Conservation (phyloP, 2,888 invertebrate genomes). For the Neoaliturus tenellus region DNA sequence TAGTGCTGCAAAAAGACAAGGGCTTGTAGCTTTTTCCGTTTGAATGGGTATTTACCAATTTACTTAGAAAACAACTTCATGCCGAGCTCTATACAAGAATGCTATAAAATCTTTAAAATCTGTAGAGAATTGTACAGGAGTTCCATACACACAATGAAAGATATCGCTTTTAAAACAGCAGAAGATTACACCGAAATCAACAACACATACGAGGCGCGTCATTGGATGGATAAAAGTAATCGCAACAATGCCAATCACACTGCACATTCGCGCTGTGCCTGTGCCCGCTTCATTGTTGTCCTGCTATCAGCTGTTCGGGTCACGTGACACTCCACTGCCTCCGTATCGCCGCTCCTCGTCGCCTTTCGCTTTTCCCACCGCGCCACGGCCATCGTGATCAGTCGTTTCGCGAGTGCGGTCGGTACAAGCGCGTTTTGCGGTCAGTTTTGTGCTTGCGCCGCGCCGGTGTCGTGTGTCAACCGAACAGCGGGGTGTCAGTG, state of each 20-base stretch:
- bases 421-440: neutral
- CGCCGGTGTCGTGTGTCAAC: neutral
- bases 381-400: slow-evolving; percentile 17
- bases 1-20: too few relatives aligned
- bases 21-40: too few relatives aligned
- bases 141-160: too few relatives aligned
- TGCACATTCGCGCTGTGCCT: too few relatives aligned
- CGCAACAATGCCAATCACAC: neutral
- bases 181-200: too few relatives aligned
- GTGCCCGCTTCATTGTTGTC: neutral
- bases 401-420: slow-evolving; percentile 18
- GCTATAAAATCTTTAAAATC: too few relatives aligned
- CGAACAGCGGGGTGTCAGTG: neutral
- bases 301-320: slow-evolving; percentile 11
- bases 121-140: too few relatives aligned
- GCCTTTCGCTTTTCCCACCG: neutral
- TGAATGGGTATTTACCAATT: too few relatives aligned
- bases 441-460: neutral
- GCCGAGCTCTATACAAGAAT: too few relatives aligned
- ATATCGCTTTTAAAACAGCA: too few relatives aligned
- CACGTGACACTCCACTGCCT: slow-evolving; percentile 31
- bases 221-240: neutral
- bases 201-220: too few relatives aligned
- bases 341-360: neutral
- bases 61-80: too few relatives aligned